Percentiles rank a stretch among this genome's conserved stretches.
Conservation (phyloP, 2,888 invertebrate species). For the Ophioninae sp. region DNA sequence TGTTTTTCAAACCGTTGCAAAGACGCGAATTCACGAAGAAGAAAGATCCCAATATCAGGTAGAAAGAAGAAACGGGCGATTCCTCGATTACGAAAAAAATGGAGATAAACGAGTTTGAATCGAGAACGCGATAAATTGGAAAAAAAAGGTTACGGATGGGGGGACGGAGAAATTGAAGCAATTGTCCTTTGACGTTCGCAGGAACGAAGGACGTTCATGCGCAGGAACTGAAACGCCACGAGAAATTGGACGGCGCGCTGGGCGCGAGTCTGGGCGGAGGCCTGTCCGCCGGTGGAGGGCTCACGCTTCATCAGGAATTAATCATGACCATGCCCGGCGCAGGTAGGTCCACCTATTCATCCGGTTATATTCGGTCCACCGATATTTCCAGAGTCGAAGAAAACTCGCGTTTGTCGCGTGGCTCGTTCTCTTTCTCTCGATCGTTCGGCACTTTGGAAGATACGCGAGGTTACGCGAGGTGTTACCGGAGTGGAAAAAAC, state of each 20-base stretch:
- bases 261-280: conserved; percentile 79
- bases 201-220: conserved; percentile 89
- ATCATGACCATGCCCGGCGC: conserved; percentile 79
- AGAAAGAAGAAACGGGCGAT: neutral
- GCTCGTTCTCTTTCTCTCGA: neutral
- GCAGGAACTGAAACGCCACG: conserved; percentile 86
- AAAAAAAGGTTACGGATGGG: conserved; percentile 34
- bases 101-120: conserved; percentile 19
- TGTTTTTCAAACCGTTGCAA: too few relatives aligned
- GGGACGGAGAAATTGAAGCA: conserved; percentile 66
- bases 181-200: conserved; percentile 76
- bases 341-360: conserved; percentile 66
- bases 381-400: conserved; percentile 21
- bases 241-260: conserved; percentile 81
- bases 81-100: neutral
- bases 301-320: conserved; percentile 79
- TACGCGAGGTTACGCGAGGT: too few relatives aligned
- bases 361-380: conserved; percentile 26
- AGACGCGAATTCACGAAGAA: too few relatives aligned
- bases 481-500: neutral
- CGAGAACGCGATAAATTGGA: conserved; percentile 43
- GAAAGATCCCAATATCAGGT: neutral
- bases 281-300: conserved; percentile 77
- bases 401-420: neutral
- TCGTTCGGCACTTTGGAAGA: neutral